Evolutionary conservation across 2,113 vertebrate genomes (phyloP).

Genomic region (Muscicapa adusta): DNA sequence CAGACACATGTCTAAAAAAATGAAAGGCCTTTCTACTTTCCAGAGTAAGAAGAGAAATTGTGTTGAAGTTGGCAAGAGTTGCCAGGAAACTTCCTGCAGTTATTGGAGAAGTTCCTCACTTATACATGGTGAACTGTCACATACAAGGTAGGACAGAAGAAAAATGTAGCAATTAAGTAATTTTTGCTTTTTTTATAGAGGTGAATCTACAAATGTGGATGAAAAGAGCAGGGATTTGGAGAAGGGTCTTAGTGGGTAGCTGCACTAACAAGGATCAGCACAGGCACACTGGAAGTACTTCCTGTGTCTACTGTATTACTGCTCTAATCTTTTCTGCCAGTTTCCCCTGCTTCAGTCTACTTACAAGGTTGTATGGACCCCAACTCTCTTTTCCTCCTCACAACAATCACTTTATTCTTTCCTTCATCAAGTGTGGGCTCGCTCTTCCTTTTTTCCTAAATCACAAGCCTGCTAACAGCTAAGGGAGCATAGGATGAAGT

Average conservation of each 20-base stretch:
- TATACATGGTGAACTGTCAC: background rate
- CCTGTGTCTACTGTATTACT: background rate
- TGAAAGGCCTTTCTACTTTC: background rate
- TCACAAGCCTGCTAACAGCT: background rate
- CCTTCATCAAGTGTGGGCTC: background rate
- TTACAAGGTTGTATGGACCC: background rate
- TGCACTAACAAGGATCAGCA: background rate
- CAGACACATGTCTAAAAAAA: background rate
- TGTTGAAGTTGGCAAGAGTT: background rate
- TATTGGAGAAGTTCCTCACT: background rate
- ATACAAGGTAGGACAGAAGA: background rate
- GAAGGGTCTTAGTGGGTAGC: background rate
- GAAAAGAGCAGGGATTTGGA: background rate
- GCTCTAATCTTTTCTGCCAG: background rate
- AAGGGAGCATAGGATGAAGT: background rate
- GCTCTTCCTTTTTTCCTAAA: background rate
- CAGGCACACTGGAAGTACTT: background rate
- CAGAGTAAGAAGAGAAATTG: background rate
- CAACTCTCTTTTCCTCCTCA: background rate
- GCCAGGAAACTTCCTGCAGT: background rate
- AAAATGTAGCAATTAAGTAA: background rate
- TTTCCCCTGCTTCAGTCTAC: background rate
- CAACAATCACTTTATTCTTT: background rate
- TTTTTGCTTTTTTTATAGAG: background rate
- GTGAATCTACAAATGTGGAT: background rate